A percentile compares a stretch with the other conserved stretches of the same genome.
Evolutionary conservation across 2,888 invertebrate genomes (phyloP).

Genomic region (Monoplex corrugatus): DNA sequence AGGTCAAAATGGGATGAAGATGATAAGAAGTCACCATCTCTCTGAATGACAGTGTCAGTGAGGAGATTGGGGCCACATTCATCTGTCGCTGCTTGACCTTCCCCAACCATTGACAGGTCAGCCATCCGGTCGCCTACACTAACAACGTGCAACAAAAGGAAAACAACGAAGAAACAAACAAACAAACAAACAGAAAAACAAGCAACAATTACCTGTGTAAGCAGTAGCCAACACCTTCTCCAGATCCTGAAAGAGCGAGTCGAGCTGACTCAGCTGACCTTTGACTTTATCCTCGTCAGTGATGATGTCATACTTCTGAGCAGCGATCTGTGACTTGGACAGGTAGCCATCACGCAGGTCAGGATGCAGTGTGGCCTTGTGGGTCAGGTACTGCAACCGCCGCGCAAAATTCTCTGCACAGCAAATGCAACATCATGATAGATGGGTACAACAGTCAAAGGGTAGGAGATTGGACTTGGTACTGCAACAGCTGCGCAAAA

Average conservation of each 20-base stretch:
- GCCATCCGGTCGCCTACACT: too few relatives aligned
- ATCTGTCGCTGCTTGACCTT: too few relatives aligned
- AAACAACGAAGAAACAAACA: too few relatives aligned
- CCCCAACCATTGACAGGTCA: too few relatives aligned
- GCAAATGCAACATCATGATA: background rate
- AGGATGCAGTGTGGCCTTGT: conserved; percentile 70
- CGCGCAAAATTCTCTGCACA: conserved; percentile 71
- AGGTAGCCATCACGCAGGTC: conserved; percentile 73
- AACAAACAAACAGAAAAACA: background rate
- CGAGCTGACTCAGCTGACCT: conserved; percentile 69
- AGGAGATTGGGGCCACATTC: too few relatives aligned
- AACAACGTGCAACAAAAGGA: too few relatives aligned
- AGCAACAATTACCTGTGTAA: conserved; percentile 24
- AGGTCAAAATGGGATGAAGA: too few relatives aligned
- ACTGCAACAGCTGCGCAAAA: conserved; percentile 66
- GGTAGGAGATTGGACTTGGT: conserved; percentile 66
- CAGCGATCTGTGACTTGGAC: conserved; percentile 72
- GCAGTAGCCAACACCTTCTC: conserved; percentile 63
- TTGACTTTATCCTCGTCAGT: conserved; percentile 71
- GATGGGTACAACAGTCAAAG: background rate
- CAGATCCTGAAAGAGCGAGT: conserved; percentile 64
- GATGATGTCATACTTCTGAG: conserved; percentile 75
- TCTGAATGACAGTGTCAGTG: too few relatives aligned
- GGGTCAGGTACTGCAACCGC: conserved; percentile 65
- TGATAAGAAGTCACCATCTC: too few relatives aligned